Evolutionary conservation across 2,797 vertebrate species (phyloP), one percentile per base, ranked within the genome.

Genomic region (Sarcoramphus papa): DNA sequence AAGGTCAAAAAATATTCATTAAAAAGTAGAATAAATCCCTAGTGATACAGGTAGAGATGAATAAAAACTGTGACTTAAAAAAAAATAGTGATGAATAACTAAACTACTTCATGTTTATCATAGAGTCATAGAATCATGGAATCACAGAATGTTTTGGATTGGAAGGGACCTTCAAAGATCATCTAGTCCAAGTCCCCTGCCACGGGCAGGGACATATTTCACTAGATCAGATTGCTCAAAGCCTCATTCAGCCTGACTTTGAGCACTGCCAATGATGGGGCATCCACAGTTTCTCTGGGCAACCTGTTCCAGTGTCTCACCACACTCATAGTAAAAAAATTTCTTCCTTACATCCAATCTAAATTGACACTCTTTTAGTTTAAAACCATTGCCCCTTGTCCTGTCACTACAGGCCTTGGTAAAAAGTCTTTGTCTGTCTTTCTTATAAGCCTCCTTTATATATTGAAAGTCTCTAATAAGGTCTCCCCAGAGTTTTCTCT

Each of bases 311-410:
- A 35, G 2, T 28, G 10, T 53, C 43, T 83, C 33, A 30, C 9
- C 14, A 45, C 4, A 3, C 4, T 60, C 24, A 47, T 7, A 2
- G 1, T 25, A 64, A 78, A 90, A 59, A n/a, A 31, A 24, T 0
- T 2, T n/a, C 6, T 77, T 73, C 9, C 3, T 40, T 31, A 21
- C 2, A 25, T 37, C 11, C 5, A 43, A 12, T 33, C 9, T 13
- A 51, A 75, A 67, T 2, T 31, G 13, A 63, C 15, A 11, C 0
- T 5, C 2, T 27, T 85, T 69, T 57, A 43, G 8, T 28, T 70
- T 75, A 53, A 93, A 82, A 75, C 5, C 2, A 15, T 13, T 47
- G 15, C 7, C 1, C 2, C 6, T 47, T 37, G 4, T 69, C 9
- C 10, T 60, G 10, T 73, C 35, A 50, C 9, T 69, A 25, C 7